Base-by-base conservation (phyloP, 2,797 vertebrate genomes). In the Semaprochilodus insignis region DNA sequence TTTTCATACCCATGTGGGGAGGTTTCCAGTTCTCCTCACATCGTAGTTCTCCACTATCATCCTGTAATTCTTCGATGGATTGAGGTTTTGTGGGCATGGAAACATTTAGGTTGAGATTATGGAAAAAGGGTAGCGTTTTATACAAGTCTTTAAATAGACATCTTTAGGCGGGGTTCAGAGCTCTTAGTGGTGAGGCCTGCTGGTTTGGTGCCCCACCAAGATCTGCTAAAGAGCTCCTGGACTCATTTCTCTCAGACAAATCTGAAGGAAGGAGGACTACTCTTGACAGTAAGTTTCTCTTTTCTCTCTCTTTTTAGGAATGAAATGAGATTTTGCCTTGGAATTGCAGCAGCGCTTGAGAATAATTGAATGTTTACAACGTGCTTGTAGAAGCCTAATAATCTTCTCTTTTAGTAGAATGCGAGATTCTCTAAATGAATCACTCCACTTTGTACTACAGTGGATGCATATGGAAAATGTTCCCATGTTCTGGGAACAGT, bases 161-260 rank as follows among this genome's bases (percentile, higher is more conserved):
- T 66, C 87, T 91, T 92, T 94, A 95, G 95, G 95, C 94, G 94
- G 94, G 93, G 94, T 94, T 93, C 88, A 57, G 86, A 88, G 51
- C 88, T 89, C 89, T 94, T 92, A 92, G 94, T 93, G 94, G 93
- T 88, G 51, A 86, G 89, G 88, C 89, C 89, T 87, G 85, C 91
- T 65, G 67, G 13, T 87, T 88, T 89, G 88, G 70, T 81, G 90
- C 90, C 87, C 89, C 88, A 78, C 89, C 91, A 91, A 90, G 69
- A 80, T 83, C 66, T 11, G 23, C 88, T 88, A 70, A 85, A 86
- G 78, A 63, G 83, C 52, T 88, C 88, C 90, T 82, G 82, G 73
- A 79, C 71, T 80, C 87, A 75, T 83, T 74, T 83, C 72, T 85
- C 62, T 31, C 77, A 52, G 81, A 81, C 84, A 83, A 86, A 83